Conservation (phyloP, 1,140 invertebrate genomes). For the Meloidogyne hapla region DNA sequence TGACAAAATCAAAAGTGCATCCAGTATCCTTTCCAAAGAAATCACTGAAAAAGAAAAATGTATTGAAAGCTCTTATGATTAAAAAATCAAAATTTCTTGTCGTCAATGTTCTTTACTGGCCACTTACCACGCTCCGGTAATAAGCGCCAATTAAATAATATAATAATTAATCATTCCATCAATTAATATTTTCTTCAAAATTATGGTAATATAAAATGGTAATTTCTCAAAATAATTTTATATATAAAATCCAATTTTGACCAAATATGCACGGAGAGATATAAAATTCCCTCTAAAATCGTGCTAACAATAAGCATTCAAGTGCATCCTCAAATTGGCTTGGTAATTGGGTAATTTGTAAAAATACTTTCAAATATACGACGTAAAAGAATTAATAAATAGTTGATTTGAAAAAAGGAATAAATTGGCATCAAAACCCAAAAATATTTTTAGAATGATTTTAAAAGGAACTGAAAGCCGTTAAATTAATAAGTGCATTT, state of each 20-base stretch:
- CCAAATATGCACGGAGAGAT: background rate
- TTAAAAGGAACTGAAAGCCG: background rate
- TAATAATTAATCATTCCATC: background rate
- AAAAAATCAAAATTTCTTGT: background rate
- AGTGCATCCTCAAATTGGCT: constrained; percentile 6
- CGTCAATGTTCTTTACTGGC: background rate
- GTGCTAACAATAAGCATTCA: background rate
- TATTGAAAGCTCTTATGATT: constrained; percentile 6
- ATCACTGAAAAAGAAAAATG: constrained; percentile 33
- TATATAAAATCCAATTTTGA: constrained; percentile 5
- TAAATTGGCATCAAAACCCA: background rate
- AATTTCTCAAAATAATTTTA: background rate
- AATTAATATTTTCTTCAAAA: background rate
- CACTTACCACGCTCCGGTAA: background rate
- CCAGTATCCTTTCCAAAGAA: constrained; percentile 45
- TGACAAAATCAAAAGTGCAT: constrained; percentile 49
- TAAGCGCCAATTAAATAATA: background rate
- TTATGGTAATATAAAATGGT: background rate
- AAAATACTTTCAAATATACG: background rate
- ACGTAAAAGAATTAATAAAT: background rate
- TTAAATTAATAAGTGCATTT: background rate
- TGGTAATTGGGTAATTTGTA: constrained; percentile 4
- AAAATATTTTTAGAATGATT: background rate
- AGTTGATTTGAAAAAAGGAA: background rate
- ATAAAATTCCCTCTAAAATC: background rate